Evolutionary conservation across 2,888 invertebrate genomes (phyloP), one percentile per base, ranked within the genome.

Genomic region (Apotomis capreana): DNA sequence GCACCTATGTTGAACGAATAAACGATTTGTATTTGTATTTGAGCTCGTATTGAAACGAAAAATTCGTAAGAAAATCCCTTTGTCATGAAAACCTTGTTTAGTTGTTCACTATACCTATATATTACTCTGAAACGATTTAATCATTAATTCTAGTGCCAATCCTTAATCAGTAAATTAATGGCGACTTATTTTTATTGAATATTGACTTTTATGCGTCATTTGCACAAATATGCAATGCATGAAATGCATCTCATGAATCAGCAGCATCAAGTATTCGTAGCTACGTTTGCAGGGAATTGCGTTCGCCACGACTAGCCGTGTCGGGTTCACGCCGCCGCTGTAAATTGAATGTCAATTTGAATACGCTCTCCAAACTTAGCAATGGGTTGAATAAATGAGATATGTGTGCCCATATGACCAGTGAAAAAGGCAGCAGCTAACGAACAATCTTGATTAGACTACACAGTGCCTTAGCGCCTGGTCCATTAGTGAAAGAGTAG

Each of bases 401-500:
- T 80, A 82, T 80, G 79, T 79, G 74, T 76, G 78, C 79, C 78
- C 80, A 79, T 84, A 83, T 84, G 83, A 85, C 84, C 86, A 84
- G 84, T 86, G 72, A 86, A 88, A 89, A 87, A 87, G 85, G 79
- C 80, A 80, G 81, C 81, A 85, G 79, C 83, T 87, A 87, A 88
- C 86, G 89, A 87, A 86, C 82, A 82, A 92, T 92, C 92, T 92
- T 90, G 92, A 91, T 92, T 90, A 85, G 79, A 83, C 80, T 81
- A 82, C 81, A 87, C 89, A 87, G 84, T 88, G 85, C 89, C 86
- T 84, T 84, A 86, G 86, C 84, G 82, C 81, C 85, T 78, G 83
- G 84, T 91, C 91, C 92, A 92, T 92, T 92, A 92, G 89, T 84
- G 89, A 88, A 86, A 88, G 89, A 88, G 88, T 87, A 87, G 84